A percentile compares a stretch with the other conserved stretches of the same genome.
Conservation (phyloP, 23 tunicate genomes). For the Trididemnum miniatum region DNA sequence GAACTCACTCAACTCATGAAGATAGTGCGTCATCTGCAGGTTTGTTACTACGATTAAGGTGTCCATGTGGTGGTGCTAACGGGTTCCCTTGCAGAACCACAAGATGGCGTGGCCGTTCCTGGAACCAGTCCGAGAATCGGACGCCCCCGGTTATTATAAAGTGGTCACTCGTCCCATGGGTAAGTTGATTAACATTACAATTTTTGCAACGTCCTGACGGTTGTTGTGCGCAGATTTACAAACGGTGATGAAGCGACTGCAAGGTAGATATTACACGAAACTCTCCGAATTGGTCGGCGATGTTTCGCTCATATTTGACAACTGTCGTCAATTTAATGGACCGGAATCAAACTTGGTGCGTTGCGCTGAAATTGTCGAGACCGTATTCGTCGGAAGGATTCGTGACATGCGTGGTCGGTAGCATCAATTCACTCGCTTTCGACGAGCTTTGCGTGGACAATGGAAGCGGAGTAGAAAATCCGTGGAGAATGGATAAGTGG, state of each 20-base stretch:
- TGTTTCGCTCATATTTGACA: constrained; percentile 89
- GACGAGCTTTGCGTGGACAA: no score
- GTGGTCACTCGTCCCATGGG: constrained; percentile 94
- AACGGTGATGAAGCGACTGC: constrained; percentile 75
- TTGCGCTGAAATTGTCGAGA: constrained; percentile 93
- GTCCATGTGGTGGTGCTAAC: neutral
- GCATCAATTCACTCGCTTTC: neutral
- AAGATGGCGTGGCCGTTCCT: constrained; percentile 96
- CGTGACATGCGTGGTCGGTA: constrained; percentile 66
- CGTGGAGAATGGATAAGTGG: no score
- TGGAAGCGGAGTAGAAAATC: no score
- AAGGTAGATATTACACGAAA: constrained; percentile 62
- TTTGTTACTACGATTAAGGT: neutral
- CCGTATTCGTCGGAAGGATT: constrained; percentile 85
- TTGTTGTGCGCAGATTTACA: constrained; percentile 68
- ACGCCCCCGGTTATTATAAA: constrained; percentile 87
- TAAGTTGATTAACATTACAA: constrained; percentile 38
- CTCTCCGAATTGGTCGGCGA: constrained; percentile 89
- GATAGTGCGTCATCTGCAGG: constrained; percentile 55
- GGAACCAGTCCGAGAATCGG: constrained; percentile 76
- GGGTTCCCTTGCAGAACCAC: constrained; percentile 62
- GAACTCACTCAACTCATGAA: constrained; percentile 41
- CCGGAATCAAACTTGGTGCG: constrained; percentile 85
- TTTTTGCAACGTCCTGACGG: no score
- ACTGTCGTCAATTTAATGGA: constrained; percentile 95